These are phyloP conservation scores for Nymphalis io DNA, from an alignment of 1,140 invertebrate species.

Conservation along the genomic window DNA sequence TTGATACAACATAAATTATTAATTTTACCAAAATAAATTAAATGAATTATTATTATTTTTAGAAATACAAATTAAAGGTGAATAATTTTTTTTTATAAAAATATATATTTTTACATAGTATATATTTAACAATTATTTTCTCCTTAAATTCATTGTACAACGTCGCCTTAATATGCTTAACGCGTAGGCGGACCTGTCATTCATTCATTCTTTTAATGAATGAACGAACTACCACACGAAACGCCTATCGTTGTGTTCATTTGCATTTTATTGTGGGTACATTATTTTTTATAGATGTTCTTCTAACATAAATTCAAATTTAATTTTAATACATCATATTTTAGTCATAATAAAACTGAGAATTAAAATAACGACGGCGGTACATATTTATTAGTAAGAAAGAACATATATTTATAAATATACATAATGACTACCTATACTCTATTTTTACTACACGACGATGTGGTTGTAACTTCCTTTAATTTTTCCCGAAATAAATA, in stretches of 20 bases:
- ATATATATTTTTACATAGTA: no score
- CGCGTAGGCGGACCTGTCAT: conserved; percentile 35
- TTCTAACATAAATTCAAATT: not conserved
- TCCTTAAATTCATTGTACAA: not conserved
- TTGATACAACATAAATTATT: no score
- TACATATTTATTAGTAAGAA: not conserved
- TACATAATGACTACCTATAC: no score
- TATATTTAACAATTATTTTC: no score
- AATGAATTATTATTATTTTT: no score
- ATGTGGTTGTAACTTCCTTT: no score
- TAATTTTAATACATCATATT: conserved; percentile 11
- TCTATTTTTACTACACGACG: no score
- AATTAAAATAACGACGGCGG: not conserved
- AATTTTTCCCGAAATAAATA: no score
- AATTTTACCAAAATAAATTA: no score
- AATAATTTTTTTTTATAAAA: no score
- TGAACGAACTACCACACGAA: conserved; percentile 28
- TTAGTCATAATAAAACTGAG: not conserved
- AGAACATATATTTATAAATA: no score
- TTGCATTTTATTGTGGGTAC: conserved; percentile 19
- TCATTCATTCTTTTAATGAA: conserved; percentile 39
- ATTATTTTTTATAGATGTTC: conserved; percentile 1
- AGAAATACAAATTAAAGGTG: no score
- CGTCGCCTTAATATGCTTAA: not conserved
- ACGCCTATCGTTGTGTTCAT: not conserved